A percentile compares a stretch with the other conserved stretches of the same genome.
Evolutionary conservation across 2,888 invertebrate species (phyloP).

Genomic region (Anoncus sp.): DNA sequence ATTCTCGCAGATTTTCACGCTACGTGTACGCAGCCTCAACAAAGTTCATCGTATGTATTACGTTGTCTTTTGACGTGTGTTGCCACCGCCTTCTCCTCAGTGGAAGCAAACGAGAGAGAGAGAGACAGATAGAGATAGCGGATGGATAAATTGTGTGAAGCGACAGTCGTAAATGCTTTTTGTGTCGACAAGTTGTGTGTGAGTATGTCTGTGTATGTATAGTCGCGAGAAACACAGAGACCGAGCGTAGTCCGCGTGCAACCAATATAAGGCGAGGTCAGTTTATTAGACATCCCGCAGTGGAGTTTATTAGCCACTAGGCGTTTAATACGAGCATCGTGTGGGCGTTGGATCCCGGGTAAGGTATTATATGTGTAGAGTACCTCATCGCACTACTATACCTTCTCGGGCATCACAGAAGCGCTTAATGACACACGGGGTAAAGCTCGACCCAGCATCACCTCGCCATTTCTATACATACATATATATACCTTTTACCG

Average conservation of each 20-base stretch:
- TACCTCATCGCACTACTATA: constrained; percentile 21
- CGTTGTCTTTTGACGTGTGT: constrained; percentile 31
- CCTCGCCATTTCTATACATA: constrained; percentile 5
- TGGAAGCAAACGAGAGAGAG: neutral
- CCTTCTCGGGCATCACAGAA: constrained; percentile 35
- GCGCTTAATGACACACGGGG: constrained; percentile 30
- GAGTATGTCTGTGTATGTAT: constrained; percentile 26
- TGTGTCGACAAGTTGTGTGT: no score
- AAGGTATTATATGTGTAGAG: constrained; percentile 29
- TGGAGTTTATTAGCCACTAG: constrained; percentile 77
- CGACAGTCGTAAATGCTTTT: constrained; percentile 49
- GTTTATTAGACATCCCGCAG: constrained; percentile 79
- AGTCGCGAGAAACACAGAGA: neutral
- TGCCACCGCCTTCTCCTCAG: neutral
- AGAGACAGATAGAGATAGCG: no score
- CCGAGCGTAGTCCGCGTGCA: constrained; percentile 17
- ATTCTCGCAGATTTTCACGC: neutral
- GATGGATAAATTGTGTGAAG: constrained; percentile 35
- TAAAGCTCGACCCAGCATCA: constrained; percentile 1
- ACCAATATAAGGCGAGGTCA: constrained; percentile 70
- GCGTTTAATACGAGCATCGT: constrained; percentile 56
- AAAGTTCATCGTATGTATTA: neutral
- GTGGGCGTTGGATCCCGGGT: constrained; percentile 22
- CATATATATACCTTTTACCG: constrained; percentile 10
- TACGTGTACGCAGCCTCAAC: neutral